A percentile compares a stretch with the other conserved stretches of the same genome.
Evolutionary conservation across 2,113 vertebrate genomes (phyloP).

Genomic region (Tenrec ecaudatus): DNA sequence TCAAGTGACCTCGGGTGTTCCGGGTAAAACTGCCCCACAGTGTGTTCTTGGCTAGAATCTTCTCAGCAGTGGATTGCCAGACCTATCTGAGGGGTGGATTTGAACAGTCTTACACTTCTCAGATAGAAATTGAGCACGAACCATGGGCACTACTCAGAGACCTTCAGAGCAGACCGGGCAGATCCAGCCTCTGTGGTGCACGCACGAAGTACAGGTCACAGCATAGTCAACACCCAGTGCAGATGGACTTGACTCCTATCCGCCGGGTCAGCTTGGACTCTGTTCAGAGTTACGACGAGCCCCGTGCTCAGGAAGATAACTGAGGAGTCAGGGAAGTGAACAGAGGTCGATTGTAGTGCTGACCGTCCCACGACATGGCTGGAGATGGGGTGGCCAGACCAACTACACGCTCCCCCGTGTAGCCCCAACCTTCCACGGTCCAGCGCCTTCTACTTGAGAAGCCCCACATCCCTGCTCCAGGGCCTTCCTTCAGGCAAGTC

Average conservation of each 20-base stretch:
- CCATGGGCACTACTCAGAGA: background rate
- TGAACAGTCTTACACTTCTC: no score
- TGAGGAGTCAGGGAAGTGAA: background rate
- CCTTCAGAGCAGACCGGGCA: background rate
- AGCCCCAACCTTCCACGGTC: background rate
- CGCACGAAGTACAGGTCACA: background rate
- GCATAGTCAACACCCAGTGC: background rate
- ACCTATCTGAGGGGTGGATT: background rate
- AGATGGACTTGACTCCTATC: background rate
- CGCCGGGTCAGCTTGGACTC: background rate
- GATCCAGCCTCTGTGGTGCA: background rate
- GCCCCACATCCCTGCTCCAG: background rate
- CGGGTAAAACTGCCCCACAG: background rate
- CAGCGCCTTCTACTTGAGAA: background rate
- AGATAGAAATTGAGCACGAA: background rate
- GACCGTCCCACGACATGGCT: background rate
- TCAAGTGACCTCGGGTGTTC: background rate
- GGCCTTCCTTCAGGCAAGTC: background rate
- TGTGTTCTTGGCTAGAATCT: background rate
- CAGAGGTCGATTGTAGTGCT: no score
- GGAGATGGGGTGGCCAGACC: background rate
- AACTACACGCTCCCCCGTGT: no score
- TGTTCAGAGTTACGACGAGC: background rate
- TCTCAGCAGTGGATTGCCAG: background rate
- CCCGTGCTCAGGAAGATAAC: background rate